Evolutionary conservation across 2,113 vertebrate genomes (phyloP).

Genomic region (Cacatua alba): DNA sequence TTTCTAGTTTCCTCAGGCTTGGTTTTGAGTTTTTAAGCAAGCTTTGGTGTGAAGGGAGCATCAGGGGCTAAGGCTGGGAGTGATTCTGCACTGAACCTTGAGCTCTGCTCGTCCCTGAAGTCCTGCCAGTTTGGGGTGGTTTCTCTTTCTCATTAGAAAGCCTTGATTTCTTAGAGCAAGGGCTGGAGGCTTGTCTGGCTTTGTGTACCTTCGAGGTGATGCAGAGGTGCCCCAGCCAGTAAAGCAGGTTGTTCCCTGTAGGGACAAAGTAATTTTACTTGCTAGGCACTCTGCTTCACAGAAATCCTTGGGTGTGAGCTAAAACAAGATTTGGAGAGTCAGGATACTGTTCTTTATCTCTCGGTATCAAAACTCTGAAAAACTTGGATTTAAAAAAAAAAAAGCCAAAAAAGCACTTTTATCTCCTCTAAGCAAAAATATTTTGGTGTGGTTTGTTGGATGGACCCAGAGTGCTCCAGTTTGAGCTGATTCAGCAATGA

Average conservation of each 20-base stretch:
- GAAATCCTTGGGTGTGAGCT: background rate
- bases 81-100: background rate
- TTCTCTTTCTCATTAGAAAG: background rate
- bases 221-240: background rate
- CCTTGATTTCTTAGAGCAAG: background rate
- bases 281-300: background rate
- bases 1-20: background rate
- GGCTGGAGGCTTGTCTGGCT: background rate
- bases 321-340: background rate
- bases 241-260: background rate
- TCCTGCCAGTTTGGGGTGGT: background rate
- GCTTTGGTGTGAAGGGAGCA: background rate
- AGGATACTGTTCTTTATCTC: background rate
- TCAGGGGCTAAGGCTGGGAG: background rate
- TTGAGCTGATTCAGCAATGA: background rate
- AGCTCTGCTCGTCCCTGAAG: background rate
- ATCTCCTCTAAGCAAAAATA: background rate
- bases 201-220: background rate
- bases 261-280: background rate
- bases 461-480: background rate
- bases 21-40: background rate
- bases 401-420: background rate
- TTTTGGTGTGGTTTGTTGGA: background rate
- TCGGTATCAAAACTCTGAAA: background rate
- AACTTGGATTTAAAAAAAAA: background rate